Evolutionary conservation across 1,140 invertebrate species (phyloP), one percentile per base, ranked within the genome.

Genomic region (Eriosoma lanigerum): DNA sequence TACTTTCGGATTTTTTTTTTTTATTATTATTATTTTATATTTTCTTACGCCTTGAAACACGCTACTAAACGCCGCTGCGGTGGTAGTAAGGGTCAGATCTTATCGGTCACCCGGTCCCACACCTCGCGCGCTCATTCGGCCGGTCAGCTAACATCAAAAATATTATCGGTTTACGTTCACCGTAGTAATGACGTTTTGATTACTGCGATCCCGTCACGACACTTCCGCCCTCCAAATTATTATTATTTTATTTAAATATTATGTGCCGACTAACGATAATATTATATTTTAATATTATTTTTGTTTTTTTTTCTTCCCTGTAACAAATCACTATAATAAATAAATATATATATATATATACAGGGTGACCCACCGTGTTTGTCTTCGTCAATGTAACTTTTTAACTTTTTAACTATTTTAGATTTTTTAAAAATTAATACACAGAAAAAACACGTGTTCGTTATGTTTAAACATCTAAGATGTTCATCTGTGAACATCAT

Each of bases 111-210:
- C 44, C 12, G 13, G 44, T 21, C 66, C 46, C 46, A 72, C 48
- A 52, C 68, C 68, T 72, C 46, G 17, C 26, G 2, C 32, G n/a
- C 24, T 15, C 68, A 8, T 26, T 50, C 12, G 38, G 38, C 17
- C 17, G 21, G 75, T 52, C 54, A 26, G n/a, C 50, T 19, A 24
- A 78, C 44, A 48, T 78, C 32, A 29, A 38, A 78, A 60, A 78
- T 38, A 38, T 78, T 62, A 78, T 62, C 38, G 56, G 75, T 48
- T 62, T 50, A n/a, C 56, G 21, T 38, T 15, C 44, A 24, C 50
- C n/a, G 38, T 62, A 78, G 38, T 62, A 78, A 78, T 12, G 56
- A 78, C 38, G 75, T 58, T 78, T 78, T 78, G 56, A 62, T 78
- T 48, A 62, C 56, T 62, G 56, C 24, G 21, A 78, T 78, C 32